Base-by-base conservation (phyloP, 2,113 vertebrate species). In the Aleadryas rufinucha region DNA sequence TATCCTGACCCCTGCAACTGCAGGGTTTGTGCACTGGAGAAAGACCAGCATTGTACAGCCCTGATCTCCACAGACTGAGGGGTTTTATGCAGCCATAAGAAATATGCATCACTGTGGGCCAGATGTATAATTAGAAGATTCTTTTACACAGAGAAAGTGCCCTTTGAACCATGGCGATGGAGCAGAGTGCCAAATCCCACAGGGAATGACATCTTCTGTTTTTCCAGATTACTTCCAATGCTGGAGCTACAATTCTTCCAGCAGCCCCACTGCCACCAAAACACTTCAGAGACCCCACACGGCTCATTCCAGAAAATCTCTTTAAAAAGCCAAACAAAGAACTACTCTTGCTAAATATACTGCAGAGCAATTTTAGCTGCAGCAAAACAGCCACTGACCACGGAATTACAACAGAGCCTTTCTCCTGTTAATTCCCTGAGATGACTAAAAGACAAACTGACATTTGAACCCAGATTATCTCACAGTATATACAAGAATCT, bases 151-250 rank as follows among this genome's bases (percentile, higher is more conserved):
- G 86, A 95, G 82, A 92, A 92, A 91, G 44, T 84, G 83, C 87
- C 85, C 87, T 95, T 95, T 96, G 95, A 96, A 95, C 59, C 78
- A 41, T 14, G 70, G 87, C 42, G 5, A 35, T 45, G 82, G 7
- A 92, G 92, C 75, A 81, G 85, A 96, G 93, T 83, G 93, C 90
- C 93, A 95, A 79, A 95, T 57, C 90, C 95, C 87, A 89, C 68
- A 91, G 85, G 96, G 90, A 95, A 92, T 88, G 88, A 95, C 93
- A 95, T 89, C 84, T 92, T 78, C 92, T 95, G 89, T 49, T 90
- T 94, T 91, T 92, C 60, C 95, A 93, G 68, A 86, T 90, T n/a
- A 71, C 13, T 94, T 84, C 71, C 84, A 93, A 88, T 50, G 91
- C 95, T 27, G 6, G 6, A 88, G 59, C 82, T 84, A 4, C 44